A percentile compares a stretch with the other conserved stretches of the same genome.
Conservation (phyloP, 2,113 vertebrate species). For the Promerops cafer region DNA sequence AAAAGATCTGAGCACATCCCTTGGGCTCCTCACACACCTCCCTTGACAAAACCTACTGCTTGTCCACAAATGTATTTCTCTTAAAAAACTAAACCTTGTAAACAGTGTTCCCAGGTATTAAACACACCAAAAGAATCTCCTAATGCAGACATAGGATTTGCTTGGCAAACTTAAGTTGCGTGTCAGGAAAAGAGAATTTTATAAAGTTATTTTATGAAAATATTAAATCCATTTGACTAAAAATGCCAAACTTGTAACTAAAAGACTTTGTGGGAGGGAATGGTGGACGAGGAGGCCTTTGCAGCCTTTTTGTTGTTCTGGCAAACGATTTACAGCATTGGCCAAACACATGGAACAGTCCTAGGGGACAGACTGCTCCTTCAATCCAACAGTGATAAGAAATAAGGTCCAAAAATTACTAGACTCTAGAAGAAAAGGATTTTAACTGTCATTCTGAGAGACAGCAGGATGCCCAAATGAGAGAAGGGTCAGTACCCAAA, state of each 20-base stretch:
- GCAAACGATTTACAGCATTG: not conserved
- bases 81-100: not conserved
- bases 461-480: not conserved
- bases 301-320: constrained; percentile 12
- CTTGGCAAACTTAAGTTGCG: not conserved
- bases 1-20: not conserved
- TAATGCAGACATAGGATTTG: not conserved
- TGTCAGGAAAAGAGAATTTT: not conserved
- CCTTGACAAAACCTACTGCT: not conserved
- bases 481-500: not conserved
- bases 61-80: not conserved
- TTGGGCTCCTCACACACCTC: not conserved
- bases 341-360: constrained; percentile 13
- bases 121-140: not conserved
- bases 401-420: not conserved
- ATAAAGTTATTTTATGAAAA: not conserved
- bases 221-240: not conserved
- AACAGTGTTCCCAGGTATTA: not conserved
- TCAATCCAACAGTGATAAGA: constrained; percentile 3
- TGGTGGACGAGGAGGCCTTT: not conserved
- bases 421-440: not conserved
- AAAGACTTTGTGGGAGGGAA: not conserved
- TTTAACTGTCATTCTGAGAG: not conserved
- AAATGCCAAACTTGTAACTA: not conserved
- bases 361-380: constrained; percentile 4